Evolutionary conservation across 2,797 vertebrate species (phyloP).

Genomic region (Sphenopsis melanotis): DNA sequence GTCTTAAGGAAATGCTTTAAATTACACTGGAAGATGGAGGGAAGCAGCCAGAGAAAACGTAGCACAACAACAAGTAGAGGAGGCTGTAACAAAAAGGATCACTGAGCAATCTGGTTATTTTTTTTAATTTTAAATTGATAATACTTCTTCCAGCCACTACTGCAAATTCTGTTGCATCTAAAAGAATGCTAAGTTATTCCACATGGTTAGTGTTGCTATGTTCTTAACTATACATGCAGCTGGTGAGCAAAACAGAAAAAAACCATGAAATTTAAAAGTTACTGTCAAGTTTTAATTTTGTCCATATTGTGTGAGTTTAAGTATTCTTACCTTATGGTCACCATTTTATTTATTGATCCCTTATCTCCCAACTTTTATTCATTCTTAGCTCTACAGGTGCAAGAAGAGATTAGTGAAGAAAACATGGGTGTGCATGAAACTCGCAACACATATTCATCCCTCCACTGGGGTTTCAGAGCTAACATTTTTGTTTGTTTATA

Average conservation of each 20-base stretch:
- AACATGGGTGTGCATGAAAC: background rate
- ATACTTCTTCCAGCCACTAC: background rate
- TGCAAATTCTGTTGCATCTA: background rate
- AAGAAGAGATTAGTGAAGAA: slow-evolving; percentile 1
- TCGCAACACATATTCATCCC: background rate
- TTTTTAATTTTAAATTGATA: background rate
- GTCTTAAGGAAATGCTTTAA: background rate
- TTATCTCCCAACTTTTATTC: background rate
- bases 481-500: background rate
- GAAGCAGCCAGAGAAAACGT: background rate
- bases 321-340: background rate
- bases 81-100: background rate
- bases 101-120: background rate
- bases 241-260: background rate
- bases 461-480: background rate
- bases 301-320: background rate
- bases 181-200: background rate
- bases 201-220: background rate
- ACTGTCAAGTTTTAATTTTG: background rate
- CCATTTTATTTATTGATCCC: background rate
- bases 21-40: background rate
- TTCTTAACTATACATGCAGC: background rate
- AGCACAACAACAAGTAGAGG: background rate
- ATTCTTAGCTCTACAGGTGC: slow-evolving; percentile 1
- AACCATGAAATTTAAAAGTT: background rate